Base-by-base conservation (phyloP, 2,888 invertebrate species). In the Andrena dorsata region DNA sequence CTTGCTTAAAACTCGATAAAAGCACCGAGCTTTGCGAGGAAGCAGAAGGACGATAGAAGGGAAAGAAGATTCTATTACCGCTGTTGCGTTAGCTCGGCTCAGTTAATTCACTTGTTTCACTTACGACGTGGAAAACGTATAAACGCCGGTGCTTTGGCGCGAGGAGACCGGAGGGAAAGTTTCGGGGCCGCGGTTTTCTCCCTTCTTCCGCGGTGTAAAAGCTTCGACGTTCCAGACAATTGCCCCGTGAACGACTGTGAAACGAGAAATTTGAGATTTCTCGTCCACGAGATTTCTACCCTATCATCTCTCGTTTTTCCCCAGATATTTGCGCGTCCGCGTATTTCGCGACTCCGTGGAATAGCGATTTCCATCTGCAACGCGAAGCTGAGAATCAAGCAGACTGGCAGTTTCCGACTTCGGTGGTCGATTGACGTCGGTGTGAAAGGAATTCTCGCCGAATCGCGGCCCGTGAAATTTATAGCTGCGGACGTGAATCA, bases 401-500 rank as follows among this genome's bases (percentile, higher is more conserved):
- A 26, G 8, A 16, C 49, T 26, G 23, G 13, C 35, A 5, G 20
- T 30, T 20, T 0, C 32, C 20, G 58, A 58, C 63, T 68, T 58
- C 58, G 76, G 7, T 7, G 32, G 5, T 28, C 30, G 41, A n/a
- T 30, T 23, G 23, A 4, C 10, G 10, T 32, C 32, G n/a, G 75
- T 8, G 23, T 6, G 28, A 61, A 68, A 77, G 56, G 68, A 61
- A 68, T 63, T 30, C 49, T 13, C 30, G 49, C 10, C 56, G 68
- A 56, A 65, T 75, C 66, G 32, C 32, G 16, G 26, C 20, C 5
- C 47, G 16, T 23, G 49, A 56, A 70, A 82, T 82, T 82, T 82
- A 82, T 74, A 56, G 61, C 69, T 10, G 20, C 69, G 60, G 51
- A 79, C 70, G 81, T 82, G 79, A 82, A 82, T 82, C 74, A 66